Evolutionary conservation across 2,113 vertebrate genomes (phyloP).

Genomic region (Paratilapia polleni): DNA sequence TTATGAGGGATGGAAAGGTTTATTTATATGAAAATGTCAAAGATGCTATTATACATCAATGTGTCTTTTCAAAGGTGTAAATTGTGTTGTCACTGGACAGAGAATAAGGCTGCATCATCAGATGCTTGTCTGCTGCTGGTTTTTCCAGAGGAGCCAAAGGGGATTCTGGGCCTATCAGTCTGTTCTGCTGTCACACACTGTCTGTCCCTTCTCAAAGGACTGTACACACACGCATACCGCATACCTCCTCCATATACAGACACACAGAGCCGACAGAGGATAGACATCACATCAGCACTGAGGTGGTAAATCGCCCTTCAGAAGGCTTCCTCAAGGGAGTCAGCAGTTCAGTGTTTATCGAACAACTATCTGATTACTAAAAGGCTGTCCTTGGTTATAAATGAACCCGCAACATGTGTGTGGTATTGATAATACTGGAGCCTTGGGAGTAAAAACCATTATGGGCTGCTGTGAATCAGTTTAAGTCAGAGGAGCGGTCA

Average conservation of each 20-base stretch:
- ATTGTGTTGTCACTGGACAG: conserved; percentile 41
- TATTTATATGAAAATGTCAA: conserved; percentile 42
- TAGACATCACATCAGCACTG: conserved; percentile 72
- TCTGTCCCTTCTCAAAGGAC: conserved; percentile 30
- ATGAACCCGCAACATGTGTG: conserved; percentile 70
- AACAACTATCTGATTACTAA: conserved; percentile 79
- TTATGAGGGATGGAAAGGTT: conserved; percentile 2
- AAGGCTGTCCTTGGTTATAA: conserved; percentile 73
- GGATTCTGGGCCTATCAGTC: conserved; percentile 46
- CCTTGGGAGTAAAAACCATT: conserved; percentile 60
- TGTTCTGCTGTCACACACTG: conserved; percentile 45
- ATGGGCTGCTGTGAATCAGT: conserved; percentile 53
- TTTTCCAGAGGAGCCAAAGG: not conserved
- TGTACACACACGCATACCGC: not conserved
- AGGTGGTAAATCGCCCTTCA: conserved; percentile 79
- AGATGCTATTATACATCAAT: not conserved
- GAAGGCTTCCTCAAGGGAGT: conserved; percentile 71
- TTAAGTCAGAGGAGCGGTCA: conserved; percentile 49
- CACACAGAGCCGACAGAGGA: conserved; percentile 57
- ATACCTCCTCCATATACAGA: conserved; percentile 27
- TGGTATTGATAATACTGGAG: conserved; percentile 33
- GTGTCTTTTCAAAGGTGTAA: conserved; percentile 37
- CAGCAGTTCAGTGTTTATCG: conserved; percentile 74
- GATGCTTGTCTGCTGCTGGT: conserved; percentile 22
- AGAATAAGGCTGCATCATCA: conserved; percentile 24